A percentile compares a stretch with the other conserved stretches of the same genome.
Conservation (phyloP, 2,888 invertebrate genomes). For the Aethes cnicana region DNA sequence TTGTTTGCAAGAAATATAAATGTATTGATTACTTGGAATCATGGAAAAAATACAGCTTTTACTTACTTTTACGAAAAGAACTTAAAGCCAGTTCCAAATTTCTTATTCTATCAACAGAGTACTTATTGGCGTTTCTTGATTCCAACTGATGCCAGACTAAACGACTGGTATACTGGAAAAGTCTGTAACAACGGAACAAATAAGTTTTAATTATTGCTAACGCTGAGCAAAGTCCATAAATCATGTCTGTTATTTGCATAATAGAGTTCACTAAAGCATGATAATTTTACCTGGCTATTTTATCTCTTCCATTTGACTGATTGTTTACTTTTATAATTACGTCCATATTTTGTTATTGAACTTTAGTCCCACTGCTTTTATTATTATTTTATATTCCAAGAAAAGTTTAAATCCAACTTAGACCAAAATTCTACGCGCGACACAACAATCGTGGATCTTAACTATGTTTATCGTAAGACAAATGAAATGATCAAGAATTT, state of each 20-base stretch:
- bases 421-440: background rate
- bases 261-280: too few relatives aligned
- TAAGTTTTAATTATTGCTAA: constrained; percentile 7
- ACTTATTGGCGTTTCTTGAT: constrained; percentile 82
- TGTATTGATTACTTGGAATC: too few relatives aligned
- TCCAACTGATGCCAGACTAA: constrained; percentile 90
- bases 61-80: constrained; percentile 91
- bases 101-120: constrained; percentile 88
- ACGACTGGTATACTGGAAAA: constrained; percentile 91
- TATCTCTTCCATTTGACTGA: constrained; percentile 80
- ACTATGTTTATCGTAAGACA: too few relatives aligned
- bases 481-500: too few relatives aligned
- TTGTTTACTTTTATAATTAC: constrained; percentile 76
- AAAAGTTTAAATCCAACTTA: background rate
- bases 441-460: too few relatives aligned
- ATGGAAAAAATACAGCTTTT: constrained; percentile 1
- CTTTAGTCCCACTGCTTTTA: constrained; percentile 11
- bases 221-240: background rate
- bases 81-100: constrained; percentile 91
- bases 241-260: constrained; percentile 32
- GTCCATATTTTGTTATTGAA: constrained; percentile 59
- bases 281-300: constrained; percentile 82
- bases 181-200: constrained; percentile 80
- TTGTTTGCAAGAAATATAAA: too few relatives aligned
- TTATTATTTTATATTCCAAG: background rate